Base-by-base conservation (phyloP, 2,888 invertebrate genomes). In the Nasonovia ribisnigri region DNA sequence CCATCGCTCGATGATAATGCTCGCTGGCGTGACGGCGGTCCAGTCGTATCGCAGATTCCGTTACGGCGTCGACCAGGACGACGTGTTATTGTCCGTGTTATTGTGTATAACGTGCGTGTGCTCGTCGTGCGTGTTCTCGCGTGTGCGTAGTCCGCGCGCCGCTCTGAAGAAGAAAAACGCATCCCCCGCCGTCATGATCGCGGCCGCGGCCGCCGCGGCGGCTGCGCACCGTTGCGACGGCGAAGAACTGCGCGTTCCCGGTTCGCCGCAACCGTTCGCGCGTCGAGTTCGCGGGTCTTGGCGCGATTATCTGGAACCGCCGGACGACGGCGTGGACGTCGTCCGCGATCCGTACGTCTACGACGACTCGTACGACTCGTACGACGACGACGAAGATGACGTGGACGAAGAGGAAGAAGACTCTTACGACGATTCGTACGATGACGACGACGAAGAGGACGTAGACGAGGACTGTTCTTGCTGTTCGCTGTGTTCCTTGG, bases 401-500 rank as follows among this genome's bases (percentile, higher is more conserved):
- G 24, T 29, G 4, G 60, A 42, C 48, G 60, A 43, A 16, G 90
- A 90, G 16, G 60, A 51, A 4, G 60, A 60, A 43, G 77, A 90
- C 60, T 54, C 54, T 1, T 36, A 46, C 90, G 90, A 90, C 90
- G 90, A 84, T n/a, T 57, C 43, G 46, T 57, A 67, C 51, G 46
- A 87, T 8, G 88, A 67, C 67, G 88, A 93, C 16, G 89, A 67
- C 51, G 88, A 93, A 46, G 87, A 60, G 36, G 60, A 36, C 48
- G 60, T 48, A 42, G 84, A 43, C 54, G 43, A 96, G 95, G 96
- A 95, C 96, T 96, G 95, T 96, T 96, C 95, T 96, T 96, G 95
- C 96, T 96, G 95, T 96, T 96, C 95, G 96, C 96, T 95, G 96
- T 96, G 94, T 94, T 95, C 94, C 94, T 94, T n/a, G 92, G 91